These are phyloP conservation scores for Nematopogon swammerdamellus DNA, from an alignment of 2,888 invertebrate species.

Conservation along the genomic window DNA sequence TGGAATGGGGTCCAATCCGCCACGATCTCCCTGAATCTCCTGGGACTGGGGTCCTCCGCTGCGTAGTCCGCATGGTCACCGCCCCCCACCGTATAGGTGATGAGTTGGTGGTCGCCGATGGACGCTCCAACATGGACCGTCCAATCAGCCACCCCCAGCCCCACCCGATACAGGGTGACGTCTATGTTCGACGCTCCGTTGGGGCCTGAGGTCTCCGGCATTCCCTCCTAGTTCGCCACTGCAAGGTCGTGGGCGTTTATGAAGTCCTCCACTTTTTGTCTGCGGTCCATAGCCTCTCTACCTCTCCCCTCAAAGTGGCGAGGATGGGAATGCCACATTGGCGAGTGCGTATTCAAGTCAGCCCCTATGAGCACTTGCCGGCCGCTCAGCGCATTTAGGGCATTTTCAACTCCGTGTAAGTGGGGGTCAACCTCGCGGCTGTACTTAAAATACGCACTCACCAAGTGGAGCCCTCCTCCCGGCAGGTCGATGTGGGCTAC, in stretches of 20 bases:
- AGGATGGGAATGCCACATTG: background rate
- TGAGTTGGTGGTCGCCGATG: background rate
- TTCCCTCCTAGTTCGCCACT: background rate
- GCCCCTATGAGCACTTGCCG: background rate
- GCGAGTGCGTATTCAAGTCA: background rate
- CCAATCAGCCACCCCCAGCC: background rate
- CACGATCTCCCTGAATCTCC: no score
- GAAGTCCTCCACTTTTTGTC: background rate
- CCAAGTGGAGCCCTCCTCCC: background rate
- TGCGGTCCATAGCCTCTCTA: no score
- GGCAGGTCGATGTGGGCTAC: constrained; percentile 1
- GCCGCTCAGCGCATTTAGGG: background rate
- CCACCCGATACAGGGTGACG: background rate
- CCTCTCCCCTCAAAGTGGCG: background rate
- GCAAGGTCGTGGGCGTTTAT: background rate
- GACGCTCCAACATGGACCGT: background rate
- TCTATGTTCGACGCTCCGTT: background rate
- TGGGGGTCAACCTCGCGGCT: background rate
- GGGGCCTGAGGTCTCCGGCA: background rate
- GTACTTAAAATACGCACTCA: background rate
- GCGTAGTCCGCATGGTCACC: no score
- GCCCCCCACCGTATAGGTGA: background rate
- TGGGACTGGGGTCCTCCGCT: no score
- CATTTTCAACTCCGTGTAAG: background rate
- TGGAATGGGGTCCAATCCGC: no score